These are phyloP conservation scores for Pelobates cultripes DNA, from an alignment of 2,797 vertebrate species.

Conservation along the genomic window DNA sequence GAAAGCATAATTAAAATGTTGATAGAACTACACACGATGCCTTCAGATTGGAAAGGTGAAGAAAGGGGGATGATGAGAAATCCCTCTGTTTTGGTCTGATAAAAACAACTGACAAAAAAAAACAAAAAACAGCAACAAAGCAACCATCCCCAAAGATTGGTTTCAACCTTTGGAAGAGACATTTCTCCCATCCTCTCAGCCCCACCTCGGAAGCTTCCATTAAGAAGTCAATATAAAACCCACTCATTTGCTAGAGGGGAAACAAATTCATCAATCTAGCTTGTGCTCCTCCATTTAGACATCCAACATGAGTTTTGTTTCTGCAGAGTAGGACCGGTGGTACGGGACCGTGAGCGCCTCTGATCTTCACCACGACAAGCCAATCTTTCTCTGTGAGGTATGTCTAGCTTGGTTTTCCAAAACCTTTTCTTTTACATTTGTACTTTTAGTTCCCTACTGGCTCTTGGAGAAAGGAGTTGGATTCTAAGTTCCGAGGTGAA, in stretches of 20 bases:
- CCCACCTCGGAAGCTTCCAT: not conserved
- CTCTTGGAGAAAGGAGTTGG: constrained; percentile 10
- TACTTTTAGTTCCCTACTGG: constrained; percentile 11
- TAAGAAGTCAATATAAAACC: not conserved
- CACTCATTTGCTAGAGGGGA: not conserved
- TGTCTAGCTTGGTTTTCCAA: constrained; percentile 18
- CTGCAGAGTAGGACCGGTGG: constrained; percentile 19
- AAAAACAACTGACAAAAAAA: constrained; percentile 36
- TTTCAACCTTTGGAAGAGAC: not conserved
- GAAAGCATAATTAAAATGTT: not conserved
- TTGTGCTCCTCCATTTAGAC: constrained; percentile 17
- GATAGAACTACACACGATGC: not conserved
- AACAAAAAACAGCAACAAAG: not conserved
- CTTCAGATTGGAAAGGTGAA: constrained; percentile 48
- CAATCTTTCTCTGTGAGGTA: constrained; percentile 12
- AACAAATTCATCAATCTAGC: constrained; percentile 5
- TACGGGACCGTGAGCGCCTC: constrained; percentile 8
- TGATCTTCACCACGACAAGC: constrained; percentile 17
- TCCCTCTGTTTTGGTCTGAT: constrained; percentile 40
- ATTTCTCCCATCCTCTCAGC: not conserved
- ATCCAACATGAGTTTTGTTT: not conserved
- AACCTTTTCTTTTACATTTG: constrained; percentile 13
- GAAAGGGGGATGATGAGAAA: constrained; percentile 18
- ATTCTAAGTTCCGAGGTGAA: not conserved
- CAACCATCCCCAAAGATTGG: constrained; percentile 10